Conservation (phyloP, 2,797 vertebrate genomes). For the Pelochelys cantorii region DNA sequence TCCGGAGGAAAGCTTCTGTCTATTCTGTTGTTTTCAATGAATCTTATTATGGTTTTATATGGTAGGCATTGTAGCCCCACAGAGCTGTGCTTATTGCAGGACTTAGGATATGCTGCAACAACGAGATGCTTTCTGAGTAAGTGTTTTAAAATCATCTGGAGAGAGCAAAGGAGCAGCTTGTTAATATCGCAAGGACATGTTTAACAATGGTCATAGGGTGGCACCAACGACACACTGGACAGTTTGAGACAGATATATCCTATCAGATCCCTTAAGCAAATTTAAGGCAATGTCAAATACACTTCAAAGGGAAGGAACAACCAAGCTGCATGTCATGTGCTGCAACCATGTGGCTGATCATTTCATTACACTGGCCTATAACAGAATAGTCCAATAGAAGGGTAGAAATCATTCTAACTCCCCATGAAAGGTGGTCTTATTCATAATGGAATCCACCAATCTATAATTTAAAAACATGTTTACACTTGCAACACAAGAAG, state of each 20-base stretch:
- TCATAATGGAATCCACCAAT: background rate
- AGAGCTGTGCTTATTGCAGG: background rate
- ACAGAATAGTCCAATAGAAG: background rate
- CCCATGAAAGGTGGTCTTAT: background rate
- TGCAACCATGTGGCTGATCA: background rate
- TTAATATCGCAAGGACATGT: background rate
- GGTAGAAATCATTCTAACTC: background rate
- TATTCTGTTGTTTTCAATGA: background rate
- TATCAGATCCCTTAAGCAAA: background rate
- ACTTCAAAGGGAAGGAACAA: background rate
- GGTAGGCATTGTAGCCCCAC: background rate
- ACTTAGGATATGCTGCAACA: background rate
- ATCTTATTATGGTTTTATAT: background rate
- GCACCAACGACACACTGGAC: background rate
- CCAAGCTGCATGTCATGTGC: background rate
- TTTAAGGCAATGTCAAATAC: fast-evolving
- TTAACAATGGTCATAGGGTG: background rate
- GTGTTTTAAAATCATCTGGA: background rate
- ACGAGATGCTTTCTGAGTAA: background rate
- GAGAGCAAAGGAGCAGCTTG: background rate
- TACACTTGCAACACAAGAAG: background rate
- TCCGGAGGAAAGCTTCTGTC: background rate
- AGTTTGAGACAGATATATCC: background rate
- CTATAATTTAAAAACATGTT: conserved; percentile 18
- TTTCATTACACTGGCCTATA: background rate